Conservation (phyloP, 2,797 vertebrate species). For the Anas bernieri region DNA sequence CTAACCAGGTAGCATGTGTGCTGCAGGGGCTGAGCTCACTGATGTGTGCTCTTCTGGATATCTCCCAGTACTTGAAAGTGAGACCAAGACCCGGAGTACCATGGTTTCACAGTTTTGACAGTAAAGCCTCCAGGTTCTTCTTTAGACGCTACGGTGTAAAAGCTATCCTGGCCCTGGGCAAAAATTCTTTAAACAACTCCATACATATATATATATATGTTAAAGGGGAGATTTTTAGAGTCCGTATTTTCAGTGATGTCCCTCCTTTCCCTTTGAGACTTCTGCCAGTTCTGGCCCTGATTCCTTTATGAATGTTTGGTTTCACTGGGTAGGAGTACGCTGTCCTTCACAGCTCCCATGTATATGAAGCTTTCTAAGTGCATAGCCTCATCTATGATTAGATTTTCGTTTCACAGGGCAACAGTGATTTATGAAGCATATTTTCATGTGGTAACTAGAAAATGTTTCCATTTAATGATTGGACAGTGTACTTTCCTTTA, state of each 20-base stretch:
- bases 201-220: neutral
- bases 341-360: neutral
- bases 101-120: neutral
- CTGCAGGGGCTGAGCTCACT: neutral
- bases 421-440: conserved; percentile 29
- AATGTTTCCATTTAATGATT: conserved; percentile 28
- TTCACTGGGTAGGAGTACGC: neutral
- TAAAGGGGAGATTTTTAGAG: neutral
- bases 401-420: neutral
- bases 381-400: neutral
- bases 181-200: neutral
- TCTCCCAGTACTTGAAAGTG: neutral
- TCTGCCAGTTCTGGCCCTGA: neutral
- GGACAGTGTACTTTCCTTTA: conserved; percentile 11
- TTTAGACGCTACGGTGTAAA: neutral
- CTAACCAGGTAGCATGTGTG: accelerated
- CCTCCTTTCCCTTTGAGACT: neutral
- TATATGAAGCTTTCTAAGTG: conserved; percentile 1
- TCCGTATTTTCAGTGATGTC: neutral
- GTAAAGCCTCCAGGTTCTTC: neutral
- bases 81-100: neutral
- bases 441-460: conserved; percentile 37
- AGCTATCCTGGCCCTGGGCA: neutral
- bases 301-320: neutral
- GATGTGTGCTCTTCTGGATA: neutral